Conservation (phyloP, 2,113 vertebrate genomes). For the Salvator merianae region DNA sequence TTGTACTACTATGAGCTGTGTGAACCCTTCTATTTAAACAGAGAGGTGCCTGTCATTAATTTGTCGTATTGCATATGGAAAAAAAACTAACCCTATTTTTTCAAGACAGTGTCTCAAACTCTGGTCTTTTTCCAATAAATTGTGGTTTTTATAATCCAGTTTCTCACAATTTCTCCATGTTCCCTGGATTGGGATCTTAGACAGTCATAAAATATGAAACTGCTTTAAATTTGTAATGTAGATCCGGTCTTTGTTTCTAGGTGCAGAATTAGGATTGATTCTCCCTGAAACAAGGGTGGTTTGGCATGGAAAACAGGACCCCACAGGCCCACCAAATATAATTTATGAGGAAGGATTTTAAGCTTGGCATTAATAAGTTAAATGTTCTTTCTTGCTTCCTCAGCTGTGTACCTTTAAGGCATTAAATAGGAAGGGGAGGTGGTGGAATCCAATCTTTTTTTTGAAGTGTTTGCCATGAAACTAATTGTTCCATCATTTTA, state of each 20-base stretch:
- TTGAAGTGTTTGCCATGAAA: slow-evolving; percentile 12
- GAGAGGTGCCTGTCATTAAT: too few species aligned
- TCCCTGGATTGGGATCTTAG: neutral
- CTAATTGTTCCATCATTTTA: slow-evolving; percentile 25
- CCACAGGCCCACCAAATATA: neutral
- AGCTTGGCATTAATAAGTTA: neutral
- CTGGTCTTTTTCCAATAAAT: too few species aligned
- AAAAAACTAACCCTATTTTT: too few species aligned
- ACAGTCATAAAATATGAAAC: neutral
- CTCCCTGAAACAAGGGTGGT: neutral
- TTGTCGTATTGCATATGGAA: too few species aligned
- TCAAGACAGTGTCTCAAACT: too few species aligned
- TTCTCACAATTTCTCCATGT: neutral
- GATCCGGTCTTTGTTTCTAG: neutral
- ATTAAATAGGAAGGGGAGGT: fast-evolving
- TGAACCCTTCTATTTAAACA: too few species aligned
- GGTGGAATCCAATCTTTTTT: fast-evolving
- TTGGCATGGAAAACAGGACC: neutral
- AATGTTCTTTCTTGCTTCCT: neutral
- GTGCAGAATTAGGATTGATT: neutral
- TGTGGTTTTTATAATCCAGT: neutral
- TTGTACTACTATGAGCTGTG: too few species aligned
- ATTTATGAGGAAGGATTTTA: neutral
- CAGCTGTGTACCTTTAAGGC: neutral
- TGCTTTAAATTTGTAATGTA: neutral